phyloP scores from a whole-genome alignment of 2,797 vertebrate genomes.

The Crypturellus tataupa region DNA sequence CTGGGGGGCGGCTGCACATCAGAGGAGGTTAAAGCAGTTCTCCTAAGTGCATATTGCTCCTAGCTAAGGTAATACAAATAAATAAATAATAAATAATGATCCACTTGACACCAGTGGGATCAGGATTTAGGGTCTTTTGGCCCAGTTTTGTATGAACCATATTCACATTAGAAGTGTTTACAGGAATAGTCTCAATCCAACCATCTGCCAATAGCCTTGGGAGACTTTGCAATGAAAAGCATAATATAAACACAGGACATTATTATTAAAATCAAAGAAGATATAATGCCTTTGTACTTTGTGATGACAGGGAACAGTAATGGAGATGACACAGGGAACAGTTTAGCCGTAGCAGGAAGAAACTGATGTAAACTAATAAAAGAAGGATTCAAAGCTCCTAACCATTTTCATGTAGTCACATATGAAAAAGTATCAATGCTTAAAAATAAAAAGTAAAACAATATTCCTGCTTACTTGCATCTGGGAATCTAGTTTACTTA shows the following conservation, averaged over 20 bases:
- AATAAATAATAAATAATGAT: background rate
- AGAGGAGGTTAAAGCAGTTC: constrained; percentile 8
- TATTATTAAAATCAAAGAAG: constrained; percentile 65
- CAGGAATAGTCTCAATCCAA: background rate
- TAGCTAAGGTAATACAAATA: background rate
- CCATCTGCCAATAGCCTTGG: constrained; percentile 70
- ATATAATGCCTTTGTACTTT: constrained; percentile 59
- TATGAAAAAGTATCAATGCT: background rate
- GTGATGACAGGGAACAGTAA: constrained; percentile 40
- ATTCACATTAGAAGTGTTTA: constrained; percentile 54
- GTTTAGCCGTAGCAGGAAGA: constrained; percentile 48
- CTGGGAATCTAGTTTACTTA: background rate
- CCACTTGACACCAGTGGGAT: background rate
- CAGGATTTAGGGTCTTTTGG: constrained; percentile 52
- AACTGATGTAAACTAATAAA: constrained; percentile 60
- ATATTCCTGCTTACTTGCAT: background rate
- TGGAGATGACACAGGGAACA: background rate
- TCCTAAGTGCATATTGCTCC: background rate
- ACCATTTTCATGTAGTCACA: constrained; percentile 22
- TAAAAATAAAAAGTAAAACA: background rate
- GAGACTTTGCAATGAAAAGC: constrained; percentile 57
- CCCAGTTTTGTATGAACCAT: constrained; percentile 27
- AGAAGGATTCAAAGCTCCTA: constrained; percentile 55
- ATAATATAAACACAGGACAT: constrained; percentile 52
- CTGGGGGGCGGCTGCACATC: background rate